Evolutionary conservation across 2,888 invertebrate genomes (phyloP).

Genomic region (Eucera pruinosa): DNA sequence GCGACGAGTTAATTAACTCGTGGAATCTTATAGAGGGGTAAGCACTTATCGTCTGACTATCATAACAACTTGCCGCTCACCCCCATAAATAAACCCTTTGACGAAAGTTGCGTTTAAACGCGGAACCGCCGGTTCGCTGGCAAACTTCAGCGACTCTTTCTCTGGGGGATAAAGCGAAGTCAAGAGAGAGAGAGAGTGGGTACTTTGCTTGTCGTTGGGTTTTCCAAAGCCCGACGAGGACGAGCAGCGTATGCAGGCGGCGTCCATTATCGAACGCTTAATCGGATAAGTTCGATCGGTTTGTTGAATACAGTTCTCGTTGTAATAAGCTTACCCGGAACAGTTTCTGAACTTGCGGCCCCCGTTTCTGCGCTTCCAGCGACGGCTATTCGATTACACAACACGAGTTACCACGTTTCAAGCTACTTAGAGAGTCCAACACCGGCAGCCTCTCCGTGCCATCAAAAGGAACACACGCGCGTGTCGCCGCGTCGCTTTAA

Average conservation of each 20-base stretch:
- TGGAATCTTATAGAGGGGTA: too few species aligned
- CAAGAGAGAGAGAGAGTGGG: background rate
- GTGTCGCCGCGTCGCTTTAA: conserved; percentile 1
- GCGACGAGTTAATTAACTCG: too few species aligned
- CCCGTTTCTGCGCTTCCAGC: conserved; percentile 33
- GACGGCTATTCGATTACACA: conserved; percentile 63
- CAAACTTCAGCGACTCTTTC: background rate
- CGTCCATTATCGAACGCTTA: conserved; percentile 52
- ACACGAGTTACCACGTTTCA: conserved; percentile 48
- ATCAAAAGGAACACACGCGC: conserved; percentile 54
- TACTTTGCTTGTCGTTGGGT: conserved; percentile 11
- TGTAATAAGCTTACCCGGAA: conserved; percentile 64
- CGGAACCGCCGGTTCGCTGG: background rate
- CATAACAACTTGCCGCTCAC: background rate
- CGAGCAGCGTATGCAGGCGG: conserved; percentile 19
- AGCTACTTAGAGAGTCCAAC: conserved; percentile 40
- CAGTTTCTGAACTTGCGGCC: conserved; percentile 63
- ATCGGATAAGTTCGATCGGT: conserved; percentile 64
- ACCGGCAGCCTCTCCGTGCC: conserved; percentile 17
- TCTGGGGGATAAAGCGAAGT: conserved; percentile 1
- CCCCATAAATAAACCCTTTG: background rate
- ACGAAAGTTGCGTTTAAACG: background rate
- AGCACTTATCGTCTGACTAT: too few species aligned
- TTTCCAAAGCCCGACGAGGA: background rate
- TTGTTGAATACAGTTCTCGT: conserved; percentile 57